Percentiles rank a stretch among this genome's conserved stretches.
phyloP scores from a whole-genome alignment of 1,140 invertebrate species.

The Bombus superbus region DNA sequence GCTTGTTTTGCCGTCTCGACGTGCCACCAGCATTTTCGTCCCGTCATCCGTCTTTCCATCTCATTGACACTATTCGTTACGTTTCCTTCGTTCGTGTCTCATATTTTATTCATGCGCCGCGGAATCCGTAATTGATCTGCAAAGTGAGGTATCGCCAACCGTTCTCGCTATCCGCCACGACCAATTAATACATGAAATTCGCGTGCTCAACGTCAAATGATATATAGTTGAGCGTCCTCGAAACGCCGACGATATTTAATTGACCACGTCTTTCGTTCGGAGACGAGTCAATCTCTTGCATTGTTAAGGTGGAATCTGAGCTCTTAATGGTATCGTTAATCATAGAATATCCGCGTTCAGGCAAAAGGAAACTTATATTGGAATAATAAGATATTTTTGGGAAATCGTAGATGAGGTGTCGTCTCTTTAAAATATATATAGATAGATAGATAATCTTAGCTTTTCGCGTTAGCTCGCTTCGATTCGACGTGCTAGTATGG shows the following conservation, averaged over 20 bases:
- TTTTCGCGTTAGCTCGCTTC: too few species aligned
- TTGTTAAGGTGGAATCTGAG: too few species aligned
- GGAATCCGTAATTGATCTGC: conserved; percentile 19
- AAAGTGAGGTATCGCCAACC: background rate
- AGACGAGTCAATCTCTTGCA: background rate
- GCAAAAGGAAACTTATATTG: too few species aligned
- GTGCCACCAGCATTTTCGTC: background rate
- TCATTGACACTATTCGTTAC: conserved; percentile 37
- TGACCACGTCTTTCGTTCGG: background rate
- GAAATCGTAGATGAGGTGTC: too few species aligned
- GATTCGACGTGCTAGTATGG: too few species aligned
- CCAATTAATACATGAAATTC: conserved; percentile 23
- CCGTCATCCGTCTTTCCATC: conserved; percentile 29
- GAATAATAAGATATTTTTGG: too few species aligned
- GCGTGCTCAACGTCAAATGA: background rate
- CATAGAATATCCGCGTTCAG: too few species aligned
- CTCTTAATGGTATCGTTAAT: too few species aligned
- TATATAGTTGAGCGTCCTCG: background rate
- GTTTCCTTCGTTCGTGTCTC: conserved; percentile 22
- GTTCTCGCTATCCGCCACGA: background rate
- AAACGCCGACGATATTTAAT: background rate
- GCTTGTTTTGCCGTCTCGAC: background rate
- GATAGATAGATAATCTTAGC: too few species aligned
- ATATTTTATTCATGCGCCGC: conserved; percentile 38
- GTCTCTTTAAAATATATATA: too few species aligned